phyloP scores from a whole-genome alignment of 2,888 invertebrate genomes.

The Diarsia mendica region DNA sequence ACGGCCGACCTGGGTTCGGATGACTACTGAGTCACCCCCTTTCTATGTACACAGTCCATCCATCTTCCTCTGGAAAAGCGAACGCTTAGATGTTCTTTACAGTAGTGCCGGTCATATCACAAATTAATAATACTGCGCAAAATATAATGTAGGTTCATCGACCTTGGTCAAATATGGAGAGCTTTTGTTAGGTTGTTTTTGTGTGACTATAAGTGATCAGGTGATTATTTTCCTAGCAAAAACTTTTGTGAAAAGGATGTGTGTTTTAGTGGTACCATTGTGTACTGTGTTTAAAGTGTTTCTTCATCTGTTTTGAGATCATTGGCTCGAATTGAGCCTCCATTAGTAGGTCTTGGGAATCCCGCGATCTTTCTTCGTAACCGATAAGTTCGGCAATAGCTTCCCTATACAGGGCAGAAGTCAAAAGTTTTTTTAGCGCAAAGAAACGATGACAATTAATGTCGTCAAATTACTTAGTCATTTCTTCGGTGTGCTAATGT shows the following conservation, averaged over 20 bases:
- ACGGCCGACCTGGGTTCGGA: too few relatives aligned
- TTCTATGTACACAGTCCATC: too few relatives aligned
- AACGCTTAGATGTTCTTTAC: background rate
- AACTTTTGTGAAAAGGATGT: constrained; percentile 15
- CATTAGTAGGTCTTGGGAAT: background rate
- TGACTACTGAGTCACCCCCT: too few relatives aligned
- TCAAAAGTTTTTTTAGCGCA: background rate
- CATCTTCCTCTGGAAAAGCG: background rate
- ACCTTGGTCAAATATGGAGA: constrained; percentile 36
- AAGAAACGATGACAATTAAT: background rate
- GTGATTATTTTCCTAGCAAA: constrained; percentile 24
- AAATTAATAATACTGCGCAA: background rate
- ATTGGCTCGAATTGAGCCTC: background rate
- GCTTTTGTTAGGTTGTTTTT: constrained; percentile 45
- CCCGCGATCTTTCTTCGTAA: background rate
- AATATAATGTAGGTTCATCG: constrained; percentile 25
- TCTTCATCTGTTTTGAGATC: background rate
- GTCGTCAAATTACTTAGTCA: background rate
- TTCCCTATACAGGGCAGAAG: background rate
- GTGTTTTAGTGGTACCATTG: background rate
- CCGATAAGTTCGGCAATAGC: too few relatives aligned
- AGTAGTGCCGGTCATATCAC: background rate
- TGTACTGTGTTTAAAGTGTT: background rate
- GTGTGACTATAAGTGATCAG: constrained; percentile 9
- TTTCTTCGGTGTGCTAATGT: background rate